phyloP scores from a whole-genome alignment of 2,888 invertebrate species.

The Notodonta dromedarius region DNA sequence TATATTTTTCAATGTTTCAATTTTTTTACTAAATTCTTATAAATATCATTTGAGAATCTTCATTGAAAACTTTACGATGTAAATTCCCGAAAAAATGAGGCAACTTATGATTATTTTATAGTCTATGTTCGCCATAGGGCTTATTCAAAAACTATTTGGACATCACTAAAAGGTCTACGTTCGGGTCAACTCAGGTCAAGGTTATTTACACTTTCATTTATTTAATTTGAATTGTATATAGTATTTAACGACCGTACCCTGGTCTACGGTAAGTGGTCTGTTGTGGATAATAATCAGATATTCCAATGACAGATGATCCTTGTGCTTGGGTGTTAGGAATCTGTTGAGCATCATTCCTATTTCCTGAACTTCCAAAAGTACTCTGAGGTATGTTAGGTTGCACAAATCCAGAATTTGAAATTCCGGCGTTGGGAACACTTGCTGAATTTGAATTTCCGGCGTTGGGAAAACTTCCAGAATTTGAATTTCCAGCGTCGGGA shows the following conservation, averaged over 20 bases:
- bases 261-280: not conserved
- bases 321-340: not conserved
- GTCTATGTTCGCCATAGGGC: no score
- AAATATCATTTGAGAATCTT: no score
- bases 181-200: no score
- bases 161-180: no score
- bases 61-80: no score
- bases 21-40: no score
- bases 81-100: no score
- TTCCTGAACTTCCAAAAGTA: not conserved
- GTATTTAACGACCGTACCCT: not conserved
- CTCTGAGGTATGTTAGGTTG: constrained; percentile 12
- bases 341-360: not conserved
- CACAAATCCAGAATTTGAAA: constrained; percentile 13
- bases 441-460: constrained; percentile 1
- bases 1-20: no score
- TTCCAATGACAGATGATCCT: not conserved
- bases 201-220: no score
- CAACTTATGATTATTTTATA: no score
- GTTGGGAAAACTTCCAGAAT: constrained; percentile 10
- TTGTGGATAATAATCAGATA: not conserved
- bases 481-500: constrained; percentile 14
- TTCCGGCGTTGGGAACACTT: constrained; percentile 11
- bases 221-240: no score
- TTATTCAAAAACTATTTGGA: no score